Evolutionary conservation across 1,140 invertebrate genomes (phyloP).

Genomic region (Stegodyphus dumicola): DNA sequence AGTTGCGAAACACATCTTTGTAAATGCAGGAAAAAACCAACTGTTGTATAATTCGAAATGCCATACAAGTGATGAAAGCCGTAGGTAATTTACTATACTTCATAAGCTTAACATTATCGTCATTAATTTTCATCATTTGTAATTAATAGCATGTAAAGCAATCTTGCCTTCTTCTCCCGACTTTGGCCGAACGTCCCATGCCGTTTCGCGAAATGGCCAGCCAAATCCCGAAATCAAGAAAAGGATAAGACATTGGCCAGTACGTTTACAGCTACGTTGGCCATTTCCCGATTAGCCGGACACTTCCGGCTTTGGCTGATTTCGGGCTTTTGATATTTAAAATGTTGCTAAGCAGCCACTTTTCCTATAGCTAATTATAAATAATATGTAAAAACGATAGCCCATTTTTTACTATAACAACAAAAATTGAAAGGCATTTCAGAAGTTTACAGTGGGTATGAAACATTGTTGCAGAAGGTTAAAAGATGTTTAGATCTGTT

Average conservation of each 20-base stretch:
- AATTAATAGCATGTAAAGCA: not conserved
- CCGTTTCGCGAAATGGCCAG: not conserved
- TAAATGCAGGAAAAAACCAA: constrained; percentile 6
- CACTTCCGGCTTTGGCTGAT: no score
- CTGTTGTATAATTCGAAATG: constrained; percentile 22
- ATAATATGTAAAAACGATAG: no score
- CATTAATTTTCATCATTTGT: no score
- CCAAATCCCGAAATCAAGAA: not conserved
- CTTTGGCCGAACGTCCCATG: no score
- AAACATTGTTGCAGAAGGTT: no score
- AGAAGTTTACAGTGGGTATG: no score
- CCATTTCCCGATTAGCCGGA: not conserved
- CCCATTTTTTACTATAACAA: no score
- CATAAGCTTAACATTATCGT: not conserved
- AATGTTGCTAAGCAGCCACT: no score
- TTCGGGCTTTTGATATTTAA: no score
- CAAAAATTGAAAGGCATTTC: no score
- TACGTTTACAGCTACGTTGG: not conserved
- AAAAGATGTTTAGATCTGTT: no score
- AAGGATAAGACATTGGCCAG: not conserved
- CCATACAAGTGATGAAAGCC: constrained; percentile 3
- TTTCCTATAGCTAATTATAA: no score
- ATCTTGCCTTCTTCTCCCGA: not conserved
- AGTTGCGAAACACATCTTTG: not conserved
- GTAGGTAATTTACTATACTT: not conserved